Conservation (phyloP, 1,140 invertebrate genomes). For the Orussus abietinus region DNA sequence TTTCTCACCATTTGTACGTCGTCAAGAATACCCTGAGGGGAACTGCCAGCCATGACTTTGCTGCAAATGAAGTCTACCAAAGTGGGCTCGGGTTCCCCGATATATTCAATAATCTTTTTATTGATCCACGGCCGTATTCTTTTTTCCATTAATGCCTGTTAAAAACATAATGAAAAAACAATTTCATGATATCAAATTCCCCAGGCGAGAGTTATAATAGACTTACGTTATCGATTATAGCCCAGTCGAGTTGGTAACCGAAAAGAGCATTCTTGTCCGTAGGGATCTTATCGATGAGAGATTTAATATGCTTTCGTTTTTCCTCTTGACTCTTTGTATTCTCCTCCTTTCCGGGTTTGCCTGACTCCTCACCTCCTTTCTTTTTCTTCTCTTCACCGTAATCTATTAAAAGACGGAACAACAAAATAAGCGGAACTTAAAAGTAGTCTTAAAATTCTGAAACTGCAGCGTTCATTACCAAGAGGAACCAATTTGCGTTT, state of each 20-base stretch:
- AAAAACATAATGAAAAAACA: slow-evolving; percentile 18
- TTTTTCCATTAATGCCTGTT: slow-evolving; percentile 85
- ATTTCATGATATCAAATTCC: slow-evolving; percentile 6
- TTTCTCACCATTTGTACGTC: slow-evolving; percentile 94
- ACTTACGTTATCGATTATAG: slow-evolving; percentile 75
- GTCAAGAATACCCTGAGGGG: slow-evolving; percentile 90
- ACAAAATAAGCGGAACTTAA: slow-evolving; percentile 2
- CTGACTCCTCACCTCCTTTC: slow-evolving; percentile 52
- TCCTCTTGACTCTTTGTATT: slow-evolving; percentile 81
- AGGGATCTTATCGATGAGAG: slow-evolving; percentile 96
- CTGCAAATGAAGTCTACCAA: slow-evolving; percentile 98
- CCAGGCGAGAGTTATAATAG: neutral
- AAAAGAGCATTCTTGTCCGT: slow-evolving; percentile 96
- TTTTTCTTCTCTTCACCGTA: slow-evolving; percentile 66
- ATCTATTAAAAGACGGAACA: slow-evolving; percentile 49
- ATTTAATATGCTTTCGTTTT: slow-evolving; percentile 93
- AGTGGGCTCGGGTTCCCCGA: slow-evolving; percentile 98
- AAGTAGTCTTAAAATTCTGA: slow-evolving; percentile 8
- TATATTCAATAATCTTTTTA: slow-evolving; percentile 99
- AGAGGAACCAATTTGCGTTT: slow-evolving; percentile 82
- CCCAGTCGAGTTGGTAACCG: slow-evolving; percentile 89
- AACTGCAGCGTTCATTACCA: no score
- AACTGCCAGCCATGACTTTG: slow-evolving; percentile 89
- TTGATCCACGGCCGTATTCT: slow-evolving; percentile 98
- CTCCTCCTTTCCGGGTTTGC: slow-evolving; percentile 65